Conservation (phyloP, 2,797 vertebrate genomes). For the Synaphobranchus kaupii region DNA sequence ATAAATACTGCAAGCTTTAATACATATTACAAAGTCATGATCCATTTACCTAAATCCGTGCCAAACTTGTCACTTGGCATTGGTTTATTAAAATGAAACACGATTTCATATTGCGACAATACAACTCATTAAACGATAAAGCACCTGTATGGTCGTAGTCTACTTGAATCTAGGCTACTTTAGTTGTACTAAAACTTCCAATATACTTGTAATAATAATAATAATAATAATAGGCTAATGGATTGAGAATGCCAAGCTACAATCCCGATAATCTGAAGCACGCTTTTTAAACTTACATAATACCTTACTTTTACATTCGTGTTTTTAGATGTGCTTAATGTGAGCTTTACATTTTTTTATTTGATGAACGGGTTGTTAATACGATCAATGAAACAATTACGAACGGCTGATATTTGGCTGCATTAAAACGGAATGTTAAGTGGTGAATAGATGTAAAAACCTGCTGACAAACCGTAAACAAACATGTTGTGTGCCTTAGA, state of each 20-base stretch:
- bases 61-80: neutral
- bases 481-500: neutral
- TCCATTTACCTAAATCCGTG: neutral
- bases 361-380: neutral
- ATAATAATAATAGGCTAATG: too few species aligned
- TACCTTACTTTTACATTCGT: neutral
- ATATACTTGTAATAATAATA: neutral
- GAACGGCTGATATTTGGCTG: neutral
- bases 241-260: neutral
- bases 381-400: neutral
- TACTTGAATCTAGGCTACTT: neutral
- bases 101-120: neutral
- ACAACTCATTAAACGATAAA: neutral
- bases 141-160: neutral
- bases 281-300: neutral
- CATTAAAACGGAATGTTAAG: neutral
- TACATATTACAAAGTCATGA: neutral
- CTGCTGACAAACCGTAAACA: neutral
- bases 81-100: neutral
- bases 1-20: neutral
- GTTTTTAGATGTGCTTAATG: neutral
- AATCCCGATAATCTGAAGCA: neutral
- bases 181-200: neutral
- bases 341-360: neutral
- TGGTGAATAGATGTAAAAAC: neutral